Evolutionary conservation across 2,888 invertebrate genomes (phyloP).

Genomic region (Protophormia terraenovae): DNA sequence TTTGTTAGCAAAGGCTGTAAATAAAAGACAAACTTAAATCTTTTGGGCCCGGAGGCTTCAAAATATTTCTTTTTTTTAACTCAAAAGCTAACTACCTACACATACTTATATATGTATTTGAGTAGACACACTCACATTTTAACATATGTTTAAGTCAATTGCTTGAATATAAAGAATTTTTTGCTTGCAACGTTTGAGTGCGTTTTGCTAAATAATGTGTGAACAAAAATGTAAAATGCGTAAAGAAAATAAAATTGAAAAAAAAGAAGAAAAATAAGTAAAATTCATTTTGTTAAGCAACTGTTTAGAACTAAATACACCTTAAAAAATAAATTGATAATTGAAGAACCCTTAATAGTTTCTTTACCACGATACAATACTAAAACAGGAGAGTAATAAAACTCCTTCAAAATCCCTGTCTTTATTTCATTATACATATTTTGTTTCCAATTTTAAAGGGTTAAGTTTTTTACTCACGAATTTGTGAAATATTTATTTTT

Average conservation of each 20-base stretch:
- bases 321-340: conserved; percentile 7
- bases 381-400: too few species aligned
- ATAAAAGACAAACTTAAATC: conserved; percentile 29
- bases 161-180: conserved; percentile 2
- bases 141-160: conserved; percentile 14
- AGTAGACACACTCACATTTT: not conserved
- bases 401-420: too few species aligned
- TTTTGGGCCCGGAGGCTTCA: conserved; percentile 42
- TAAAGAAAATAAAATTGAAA: conserved; percentile 40
- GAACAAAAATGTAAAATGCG: conserved; percentile 62
- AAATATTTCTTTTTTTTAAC: conserved; percentile 50
- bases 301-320: not conserved
- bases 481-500: too few species aligned
- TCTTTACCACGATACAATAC: too few species aligned
- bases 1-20: not conserved
- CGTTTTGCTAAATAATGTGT: conserved; percentile 65
- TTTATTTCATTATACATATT: too few species aligned
- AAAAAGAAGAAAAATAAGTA: not conserved
- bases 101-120: not conserved
- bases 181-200: conserved; percentile 16
- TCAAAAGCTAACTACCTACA: conserved; percentile 51
- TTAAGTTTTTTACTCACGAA: too few species aligned
- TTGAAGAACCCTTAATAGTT: too few species aligned
- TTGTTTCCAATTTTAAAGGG: too few species aligned
- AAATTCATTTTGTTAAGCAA: not conserved